These are phyloP conservation scores for Tachysurus fulvidraco DNA, from an alignment of 2,113 vertebrate genomes.

Conservation along the genomic window DNA sequence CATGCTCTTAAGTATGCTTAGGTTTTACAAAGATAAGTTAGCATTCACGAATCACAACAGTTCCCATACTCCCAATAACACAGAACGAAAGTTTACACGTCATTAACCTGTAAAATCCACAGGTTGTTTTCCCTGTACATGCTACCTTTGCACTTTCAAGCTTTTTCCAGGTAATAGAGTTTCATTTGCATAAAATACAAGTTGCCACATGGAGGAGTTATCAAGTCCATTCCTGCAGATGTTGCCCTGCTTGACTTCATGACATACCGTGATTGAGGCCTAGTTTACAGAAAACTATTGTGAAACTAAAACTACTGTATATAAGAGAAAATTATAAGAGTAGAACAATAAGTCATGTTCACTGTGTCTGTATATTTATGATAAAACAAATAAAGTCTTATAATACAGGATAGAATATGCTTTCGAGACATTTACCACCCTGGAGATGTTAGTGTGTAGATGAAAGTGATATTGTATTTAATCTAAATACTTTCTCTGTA, in stretches of 20 bases:
- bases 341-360: too few relatives aligned
- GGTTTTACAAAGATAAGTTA: background rate
- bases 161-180: background rate
- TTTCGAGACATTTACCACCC: background rate
- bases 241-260: background rate
- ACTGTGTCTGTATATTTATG: background rate
- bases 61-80: background rate
- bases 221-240: background rate
- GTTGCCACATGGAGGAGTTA: background rate
- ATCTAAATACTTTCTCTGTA: slow-evolving; percentile 1
- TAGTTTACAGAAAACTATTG: background rate
- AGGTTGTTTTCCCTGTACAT: background rate
- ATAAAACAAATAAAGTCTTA: background rate
- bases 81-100: background rate
- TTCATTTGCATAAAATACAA: slow-evolving; percentile 3
- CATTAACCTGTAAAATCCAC: background rate
- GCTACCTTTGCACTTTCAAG: background rate
- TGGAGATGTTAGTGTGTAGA: background rate
- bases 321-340: background rate
- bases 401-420: background rate
- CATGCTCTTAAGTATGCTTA: background rate
- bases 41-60: background rate
- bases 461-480: background rate
- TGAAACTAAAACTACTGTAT: background rate
- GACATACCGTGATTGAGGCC: background rate